A percentile compares a stretch with the other conserved stretches of the same genome.
These are phyloP conservation scores for Eulemur mongoz DNA, from an alignment of 2,797 vertebrate genomes.

Conservation along the genomic window DNA sequence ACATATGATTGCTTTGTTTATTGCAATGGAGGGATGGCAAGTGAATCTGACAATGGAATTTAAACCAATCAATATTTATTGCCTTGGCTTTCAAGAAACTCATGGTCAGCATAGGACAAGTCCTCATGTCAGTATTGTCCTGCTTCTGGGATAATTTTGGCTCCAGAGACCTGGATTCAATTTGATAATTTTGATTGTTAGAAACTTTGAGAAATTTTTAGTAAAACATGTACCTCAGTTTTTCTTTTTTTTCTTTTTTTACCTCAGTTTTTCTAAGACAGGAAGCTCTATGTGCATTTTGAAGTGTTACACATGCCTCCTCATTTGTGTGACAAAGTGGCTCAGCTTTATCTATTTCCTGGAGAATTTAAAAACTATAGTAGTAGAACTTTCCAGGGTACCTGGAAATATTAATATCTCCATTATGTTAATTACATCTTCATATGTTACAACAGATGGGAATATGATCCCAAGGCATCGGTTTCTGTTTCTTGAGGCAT, in stretches of 20 bases:
- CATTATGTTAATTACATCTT: background rate
- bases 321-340: background rate
- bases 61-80: background rate
- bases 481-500: background rate
- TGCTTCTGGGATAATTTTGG: background rate
- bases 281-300: background rate
- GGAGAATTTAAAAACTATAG: background rate
- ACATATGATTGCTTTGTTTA: background rate
- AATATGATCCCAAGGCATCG: background rate
- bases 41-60: background rate
- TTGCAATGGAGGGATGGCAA: background rate
- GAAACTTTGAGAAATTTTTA: background rate
- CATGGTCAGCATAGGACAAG: background rate
- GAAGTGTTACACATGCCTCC: fast-evolving
- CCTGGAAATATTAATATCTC: background rate
- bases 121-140: background rate
- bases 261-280: background rate
- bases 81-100: background rate
- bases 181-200: background rate
- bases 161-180: background rate
- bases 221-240: background rate
- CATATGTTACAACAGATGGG: background rate
- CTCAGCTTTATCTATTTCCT: background rate
- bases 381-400: background rate
- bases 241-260: background rate